phyloP scores from a whole-genome alignment of 1,140 invertebrate genomes.

The Drosophila tani region DNA sequence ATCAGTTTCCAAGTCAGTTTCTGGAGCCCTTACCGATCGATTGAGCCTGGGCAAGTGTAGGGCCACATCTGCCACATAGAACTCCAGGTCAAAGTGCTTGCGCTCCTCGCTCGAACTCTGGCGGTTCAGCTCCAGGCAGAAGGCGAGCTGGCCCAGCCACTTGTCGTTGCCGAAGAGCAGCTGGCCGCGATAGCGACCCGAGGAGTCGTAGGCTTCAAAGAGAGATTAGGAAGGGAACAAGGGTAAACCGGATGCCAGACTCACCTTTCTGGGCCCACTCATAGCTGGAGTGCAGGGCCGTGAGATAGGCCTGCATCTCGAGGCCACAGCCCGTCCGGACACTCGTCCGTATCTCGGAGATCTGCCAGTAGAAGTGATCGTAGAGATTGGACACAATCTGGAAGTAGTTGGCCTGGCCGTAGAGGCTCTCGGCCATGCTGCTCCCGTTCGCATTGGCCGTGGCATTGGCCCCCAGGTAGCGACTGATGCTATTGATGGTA shows the following conservation, averaged over 20 bases:
- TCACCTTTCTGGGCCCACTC: slow-evolving; percentile 82
- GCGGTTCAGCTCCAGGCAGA: slow-evolving; percentile 78
- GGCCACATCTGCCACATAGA: slow-evolving; percentile 71
- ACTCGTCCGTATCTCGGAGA: slow-evolving; percentile 71
- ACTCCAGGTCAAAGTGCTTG: slow-evolving; percentile 78
- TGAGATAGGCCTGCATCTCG: slow-evolving; percentile 80
- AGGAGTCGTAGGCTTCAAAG: slow-evolving; percentile 90
- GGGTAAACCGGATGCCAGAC: neutral
- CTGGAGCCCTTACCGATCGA: slow-evolving; percentile 51
- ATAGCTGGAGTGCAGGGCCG: slow-evolving; percentile 72
- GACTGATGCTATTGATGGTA: slow-evolving; percentile 76
- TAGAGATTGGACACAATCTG: slow-evolving; percentile 82
- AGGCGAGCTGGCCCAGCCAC: slow-evolving; percentile 90
- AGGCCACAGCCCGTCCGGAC: slow-evolving; percentile 72
- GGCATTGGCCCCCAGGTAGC: slow-evolving; percentile 50
- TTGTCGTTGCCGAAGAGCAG: slow-evolving; percentile 93
- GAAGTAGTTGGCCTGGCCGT: slow-evolving; percentile 74
- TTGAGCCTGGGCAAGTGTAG: slow-evolving; percentile 60
- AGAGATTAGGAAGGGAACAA: neutral
- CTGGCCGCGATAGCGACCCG: slow-evolving; percentile 92
- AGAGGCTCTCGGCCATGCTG: slow-evolving; percentile 63
- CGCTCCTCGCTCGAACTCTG: slow-evolving; percentile 61
- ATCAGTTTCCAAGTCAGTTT: too few species aligned
- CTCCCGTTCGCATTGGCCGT: slow-evolving; percentile 35
- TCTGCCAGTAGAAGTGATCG: slow-evolving; percentile 83